phyloP scores from a whole-genome alignment of 2,888 invertebrate species.

The Gasteruption jaculator region DNA sequence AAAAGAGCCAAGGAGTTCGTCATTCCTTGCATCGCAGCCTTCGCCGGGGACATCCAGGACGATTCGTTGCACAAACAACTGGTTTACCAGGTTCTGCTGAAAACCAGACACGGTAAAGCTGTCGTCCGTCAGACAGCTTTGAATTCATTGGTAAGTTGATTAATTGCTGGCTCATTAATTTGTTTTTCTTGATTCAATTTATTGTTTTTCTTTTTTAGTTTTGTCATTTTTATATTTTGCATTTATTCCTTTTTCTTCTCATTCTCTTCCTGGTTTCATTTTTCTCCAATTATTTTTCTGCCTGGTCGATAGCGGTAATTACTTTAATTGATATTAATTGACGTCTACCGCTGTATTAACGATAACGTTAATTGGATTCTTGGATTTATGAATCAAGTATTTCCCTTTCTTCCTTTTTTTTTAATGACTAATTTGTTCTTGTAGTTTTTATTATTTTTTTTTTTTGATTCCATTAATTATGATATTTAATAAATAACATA shows the following conservation, averaged over 20 bases:
- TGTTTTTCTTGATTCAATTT: slow-evolving; percentile 8
- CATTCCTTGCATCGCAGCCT: slow-evolving; percentile 76
- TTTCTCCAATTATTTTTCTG: not conserved
- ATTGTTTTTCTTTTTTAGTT: not conserved
- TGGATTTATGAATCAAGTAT: not conserved
- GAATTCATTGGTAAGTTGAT: slow-evolving; percentile 37
- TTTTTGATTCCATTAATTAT: slow-evolving; percentile 1
- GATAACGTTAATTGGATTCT: no score
- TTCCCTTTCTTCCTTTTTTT: not conserved
- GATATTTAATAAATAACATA: slow-evolving; percentile 10
- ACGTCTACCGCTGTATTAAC: no score
- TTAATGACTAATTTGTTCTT: not conserved
- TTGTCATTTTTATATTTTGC: slow-evolving; percentile 4
- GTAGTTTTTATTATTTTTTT: not conserved
- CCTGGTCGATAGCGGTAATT: no score
- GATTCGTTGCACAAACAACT: slow-evolving; percentile 86
- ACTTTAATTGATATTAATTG: no score
- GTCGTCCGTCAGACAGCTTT: slow-evolving; percentile 57
- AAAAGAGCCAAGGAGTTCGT: slow-evolving; percentile 60
- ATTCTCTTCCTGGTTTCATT: not conserved
- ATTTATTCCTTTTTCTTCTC: not conserved
- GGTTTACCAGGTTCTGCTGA: slow-evolving; percentile 84
- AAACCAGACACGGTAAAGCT: slow-evolving; percentile 73
- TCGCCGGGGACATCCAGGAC: slow-evolving; percentile 78
- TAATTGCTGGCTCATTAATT: no score